Evolutionary conservation across 1,140 invertebrate species (phyloP).

Genomic region (Bombyx mandarina): DNA sequence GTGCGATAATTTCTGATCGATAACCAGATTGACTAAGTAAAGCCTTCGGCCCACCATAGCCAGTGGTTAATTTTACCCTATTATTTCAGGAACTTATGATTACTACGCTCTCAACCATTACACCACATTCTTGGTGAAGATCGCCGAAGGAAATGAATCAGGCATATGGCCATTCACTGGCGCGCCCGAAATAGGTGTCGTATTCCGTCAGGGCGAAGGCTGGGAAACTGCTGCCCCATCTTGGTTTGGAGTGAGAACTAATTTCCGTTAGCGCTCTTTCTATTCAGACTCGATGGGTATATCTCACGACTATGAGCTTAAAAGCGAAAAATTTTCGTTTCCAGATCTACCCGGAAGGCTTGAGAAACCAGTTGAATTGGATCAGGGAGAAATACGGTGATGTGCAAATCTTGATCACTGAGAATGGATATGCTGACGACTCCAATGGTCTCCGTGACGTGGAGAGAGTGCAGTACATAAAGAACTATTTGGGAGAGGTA

Average conservation of each 20-base stretch:
- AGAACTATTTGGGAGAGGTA: conserved; percentile 38
- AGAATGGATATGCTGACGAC: conserved; percentile 69
- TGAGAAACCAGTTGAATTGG: conserved; percentile 71
- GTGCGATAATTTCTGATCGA: too few relatives aligned
- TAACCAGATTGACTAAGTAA: too few relatives aligned
- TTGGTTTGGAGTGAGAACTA: conserved; percentile 5
- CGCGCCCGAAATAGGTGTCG: neutral
- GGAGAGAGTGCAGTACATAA: conserved; percentile 64
- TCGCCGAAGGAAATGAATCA: conserved; percentile 1
- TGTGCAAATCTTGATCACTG: conserved; percentile 71
- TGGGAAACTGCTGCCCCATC: conserved; percentile 7
- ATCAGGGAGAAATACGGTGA: conserved; percentile 71
- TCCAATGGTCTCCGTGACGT: conserved; percentile 65
- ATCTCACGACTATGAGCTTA: too few relatives aligned
- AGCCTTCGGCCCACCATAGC: too few relatives aligned
- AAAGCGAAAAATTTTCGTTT: conserved; percentile 1
- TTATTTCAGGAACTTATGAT: conserved; percentile 20
- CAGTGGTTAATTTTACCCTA: too few relatives aligned
- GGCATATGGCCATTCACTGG: neutral
- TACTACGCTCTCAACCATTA: conserved; percentile 18
- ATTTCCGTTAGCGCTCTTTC: neutral
- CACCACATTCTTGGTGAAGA: conserved; percentile 8
- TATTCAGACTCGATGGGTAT: too few relatives aligned
- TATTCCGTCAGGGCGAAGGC: neutral
- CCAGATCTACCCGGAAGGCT: conserved; percentile 66